phyloP scores from a whole-genome alignment of 2,888 invertebrate genomes.

The Andrena praecox region DNA sequence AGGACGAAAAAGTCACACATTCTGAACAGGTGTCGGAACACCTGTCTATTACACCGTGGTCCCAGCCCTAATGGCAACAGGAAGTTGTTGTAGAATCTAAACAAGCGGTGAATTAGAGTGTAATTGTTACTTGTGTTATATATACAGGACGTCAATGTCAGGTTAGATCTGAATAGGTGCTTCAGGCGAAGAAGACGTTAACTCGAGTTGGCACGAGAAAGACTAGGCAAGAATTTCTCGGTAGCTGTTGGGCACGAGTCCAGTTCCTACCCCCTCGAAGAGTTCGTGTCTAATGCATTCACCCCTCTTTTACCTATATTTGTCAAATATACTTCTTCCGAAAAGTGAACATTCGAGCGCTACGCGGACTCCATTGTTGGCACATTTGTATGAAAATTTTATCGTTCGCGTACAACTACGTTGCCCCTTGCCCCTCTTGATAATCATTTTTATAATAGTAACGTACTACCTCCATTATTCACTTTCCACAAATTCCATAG shows the following conservation, averaged over 20 bases:
- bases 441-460: too few relatives aligned
- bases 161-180: conserved; percentile 22
- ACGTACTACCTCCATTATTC: neutral
- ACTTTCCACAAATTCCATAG: neutral
- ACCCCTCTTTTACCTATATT: conserved; percentile 39
- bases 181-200: conserved; percentile 59
- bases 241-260: conserved; percentile 67
- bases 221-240: conserved; percentile 59
- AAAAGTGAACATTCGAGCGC: conserved; percentile 2
- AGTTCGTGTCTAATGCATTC: conserved; percentile 54
- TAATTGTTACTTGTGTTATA: too few relatives aligned
- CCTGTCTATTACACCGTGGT: too few relatives aligned
- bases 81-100: too few relatives aligned
- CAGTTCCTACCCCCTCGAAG: conserved; percentile 49
- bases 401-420: neutral
- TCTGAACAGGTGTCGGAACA: too few relatives aligned
- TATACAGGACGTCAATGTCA: neutral
- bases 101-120: too few relatives aligned
- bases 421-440: too few relatives aligned
- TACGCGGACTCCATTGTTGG: neutral
- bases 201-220: conserved; percentile 62
- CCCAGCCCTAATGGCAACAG: too few relatives aligned
- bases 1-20: too few relatives aligned
- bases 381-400: conserved; percentile 3
- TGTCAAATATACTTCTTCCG: neutral